Evolutionary conservation across 2,888 invertebrate genomes (phyloP).

Genomic region (Mantis religiosa): DNA sequence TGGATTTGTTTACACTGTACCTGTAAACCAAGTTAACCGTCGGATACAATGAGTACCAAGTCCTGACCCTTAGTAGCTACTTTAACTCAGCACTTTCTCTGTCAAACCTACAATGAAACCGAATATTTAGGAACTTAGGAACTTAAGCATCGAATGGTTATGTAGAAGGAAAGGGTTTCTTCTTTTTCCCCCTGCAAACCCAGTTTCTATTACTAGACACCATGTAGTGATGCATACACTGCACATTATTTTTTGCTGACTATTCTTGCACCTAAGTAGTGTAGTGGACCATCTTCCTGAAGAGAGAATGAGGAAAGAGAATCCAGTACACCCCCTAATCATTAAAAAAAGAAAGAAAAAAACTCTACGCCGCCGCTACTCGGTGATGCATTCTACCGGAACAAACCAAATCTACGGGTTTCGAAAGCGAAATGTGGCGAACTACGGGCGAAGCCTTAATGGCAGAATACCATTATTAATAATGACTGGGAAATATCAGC

Average conservation of each 20-base stretch:
- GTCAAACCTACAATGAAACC: no score
- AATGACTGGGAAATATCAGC: constrained; percentile 36
- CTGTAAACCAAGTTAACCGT: no score
- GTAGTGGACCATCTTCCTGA: not conserved
- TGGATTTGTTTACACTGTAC: no score
- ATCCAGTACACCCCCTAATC: constrained; percentile 8
- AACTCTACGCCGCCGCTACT: not conserved
- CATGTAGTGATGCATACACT: not conserved
- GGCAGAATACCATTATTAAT: constrained; percentile 39
- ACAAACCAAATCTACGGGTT: constrained; percentile 26
- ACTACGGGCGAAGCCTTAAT: constrained; percentile 32
- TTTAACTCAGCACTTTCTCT: no score
- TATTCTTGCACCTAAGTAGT: not conserved
- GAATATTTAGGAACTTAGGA: no score
- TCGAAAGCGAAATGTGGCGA: constrained; percentile 28
- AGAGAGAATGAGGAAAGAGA: constrained; percentile 12
- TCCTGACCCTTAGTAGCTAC: no score
- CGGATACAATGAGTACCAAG: no score
- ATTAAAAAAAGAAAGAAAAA: not conserved
- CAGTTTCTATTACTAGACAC: no score
- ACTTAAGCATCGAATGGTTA: no score
- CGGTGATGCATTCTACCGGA: constrained; percentile 25
- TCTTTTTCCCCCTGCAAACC: no score
- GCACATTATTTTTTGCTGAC: not conserved
- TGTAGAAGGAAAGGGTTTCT: not conserved